phyloP scores from a whole-genome alignment of 2,888 invertebrate genomes.

The Hirtodrosophila duncani region DNA sequence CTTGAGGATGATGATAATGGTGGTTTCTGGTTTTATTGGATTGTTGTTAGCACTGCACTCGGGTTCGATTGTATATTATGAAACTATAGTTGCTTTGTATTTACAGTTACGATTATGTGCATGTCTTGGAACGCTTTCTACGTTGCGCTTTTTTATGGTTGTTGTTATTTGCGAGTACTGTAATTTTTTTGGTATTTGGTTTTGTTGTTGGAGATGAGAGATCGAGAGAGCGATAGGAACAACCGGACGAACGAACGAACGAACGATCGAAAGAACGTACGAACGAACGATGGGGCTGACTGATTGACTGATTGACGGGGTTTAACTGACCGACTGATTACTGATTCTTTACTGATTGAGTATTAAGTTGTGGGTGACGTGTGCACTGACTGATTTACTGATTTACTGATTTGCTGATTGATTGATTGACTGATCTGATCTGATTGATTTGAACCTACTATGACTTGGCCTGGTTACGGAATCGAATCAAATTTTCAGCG shows the following conservation, averaged over 20 bases:
- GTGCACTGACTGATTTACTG: conserved; percentile 18
- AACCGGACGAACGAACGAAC: conserved; percentile 24
- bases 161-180: conserved; percentile 19
- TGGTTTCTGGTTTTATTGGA: not conserved
- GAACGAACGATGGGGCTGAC: conserved; percentile 19
- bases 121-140: conserved; percentile 32
- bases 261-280: conserved; percentile 24
- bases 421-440: conserved; percentile 24
- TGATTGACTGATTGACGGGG: conserved; percentile 16
- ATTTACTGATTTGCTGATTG: conserved; percentile 50
- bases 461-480: too few species aligned
- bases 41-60: not conserved
- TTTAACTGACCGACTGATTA: conserved; percentile 26
- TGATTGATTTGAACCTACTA: conserved; percentile 53
- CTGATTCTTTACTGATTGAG: conserved; percentile 31
- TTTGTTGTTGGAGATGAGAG: conserved; percentile 7
- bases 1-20: too few species aligned
- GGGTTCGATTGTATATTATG: conserved; percentile 8
- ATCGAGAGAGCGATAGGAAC: too few species aligned
- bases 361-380: too few species aligned
- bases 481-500: conserved; percentile 78
- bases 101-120: conserved; percentile 33
- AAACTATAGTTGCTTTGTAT: conserved; percentile 29
- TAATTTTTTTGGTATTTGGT: conserved; percentile 24
- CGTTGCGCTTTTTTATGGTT: conserved; percentile 22